Conservation (phyloP, 2,113 vertebrate genomes). For the Anoplopoma fimbria region DNA sequence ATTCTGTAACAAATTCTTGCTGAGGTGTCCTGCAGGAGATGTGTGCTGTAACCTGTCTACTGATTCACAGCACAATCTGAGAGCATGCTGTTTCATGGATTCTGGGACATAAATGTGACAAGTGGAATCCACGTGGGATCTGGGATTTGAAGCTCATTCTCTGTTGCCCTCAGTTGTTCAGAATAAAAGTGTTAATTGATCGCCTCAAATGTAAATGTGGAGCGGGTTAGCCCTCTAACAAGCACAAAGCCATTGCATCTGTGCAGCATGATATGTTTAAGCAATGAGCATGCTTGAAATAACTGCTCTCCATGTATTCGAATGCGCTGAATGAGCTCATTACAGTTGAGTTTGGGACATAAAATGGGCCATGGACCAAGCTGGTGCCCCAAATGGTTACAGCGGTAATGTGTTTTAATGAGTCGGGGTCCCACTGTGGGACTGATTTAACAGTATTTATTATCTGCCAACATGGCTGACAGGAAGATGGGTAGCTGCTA, state of each 20-base stretch:
- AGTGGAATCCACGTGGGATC: not conserved
- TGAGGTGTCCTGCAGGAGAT: not conserved
- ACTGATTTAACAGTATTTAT: not conserved
- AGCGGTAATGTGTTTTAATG: constrained; percentile 35
- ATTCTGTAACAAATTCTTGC: not conserved
- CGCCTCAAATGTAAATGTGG: constrained; percentile 38
- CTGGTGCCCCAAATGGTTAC: constrained; percentile 28
- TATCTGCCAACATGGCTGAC: no score
- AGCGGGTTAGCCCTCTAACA: constrained; percentile 14
- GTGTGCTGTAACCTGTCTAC: not conserved
- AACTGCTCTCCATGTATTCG: constrained; percentile 36
- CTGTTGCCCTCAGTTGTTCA: constrained; percentile 8
- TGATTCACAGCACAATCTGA: not conserved
- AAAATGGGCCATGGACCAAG: constrained; percentile 28
- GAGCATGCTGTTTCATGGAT: not conserved
- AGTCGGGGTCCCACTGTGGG: not conserved
- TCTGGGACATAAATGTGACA: not conserved
- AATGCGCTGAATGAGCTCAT: constrained; percentile 33
- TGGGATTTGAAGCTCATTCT: constrained; percentile 19
- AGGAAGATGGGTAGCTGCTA: not conserved
- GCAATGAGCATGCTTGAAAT: constrained; percentile 32
- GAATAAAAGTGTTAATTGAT: constrained; percentile 37
- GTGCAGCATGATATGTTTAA: constrained; percentile 31
- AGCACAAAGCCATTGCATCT: constrained; percentile 5
- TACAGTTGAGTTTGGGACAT: constrained; percentile 16